Evolutionary conservation across 2,888 invertebrate genomes (phyloP).

Genomic region (Parnassius apollo): DNA sequence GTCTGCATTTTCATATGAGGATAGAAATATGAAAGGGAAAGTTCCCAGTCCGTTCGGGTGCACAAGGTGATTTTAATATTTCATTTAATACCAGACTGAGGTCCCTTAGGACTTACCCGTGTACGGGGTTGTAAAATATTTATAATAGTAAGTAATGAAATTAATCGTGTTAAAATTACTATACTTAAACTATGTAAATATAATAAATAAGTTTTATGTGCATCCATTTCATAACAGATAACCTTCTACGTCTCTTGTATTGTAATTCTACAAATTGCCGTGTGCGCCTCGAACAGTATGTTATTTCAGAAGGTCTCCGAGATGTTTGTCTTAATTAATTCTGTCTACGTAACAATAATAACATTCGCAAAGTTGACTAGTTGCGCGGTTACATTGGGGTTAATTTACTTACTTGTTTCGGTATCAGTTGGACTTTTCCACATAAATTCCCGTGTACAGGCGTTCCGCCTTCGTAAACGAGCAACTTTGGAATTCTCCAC

Average conservation of each 20-base stretch:
- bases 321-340: conserved; percentile 34
- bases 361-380: conserved; percentile 26
- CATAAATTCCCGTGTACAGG: conserved; percentile 15
- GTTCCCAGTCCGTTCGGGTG: too few species aligned
- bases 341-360: conserved; percentile 30
- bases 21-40: too few species aligned
- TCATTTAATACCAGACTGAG: too few species aligned
- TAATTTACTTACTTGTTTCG: conserved; percentile 27
- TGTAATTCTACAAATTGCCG: conserved; percentile 9
- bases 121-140: too few species aligned
- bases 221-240: not conserved
- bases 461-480: conserved; percentile 3
- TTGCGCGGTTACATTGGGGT: conserved; percentile 15
- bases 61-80: too few species aligned
- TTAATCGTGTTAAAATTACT: too few species aligned
- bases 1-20: too few species aligned
- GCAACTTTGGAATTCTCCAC: conserved; percentile 20
- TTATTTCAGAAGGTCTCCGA: conserved; percentile 12
- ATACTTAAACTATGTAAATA: too few species aligned
- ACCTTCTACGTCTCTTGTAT: not conserved
- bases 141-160: too few species aligned
- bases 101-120: too few species aligned
- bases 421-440: conserved; percentile 15
- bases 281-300: conserved; percentile 11
- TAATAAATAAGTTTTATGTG: not conserved